Percentiles rank a stretch among this genome's conserved stretches.
Conservation (phyloP, 2,888 invertebrate species). For the Limenitis camilla region DNA sequence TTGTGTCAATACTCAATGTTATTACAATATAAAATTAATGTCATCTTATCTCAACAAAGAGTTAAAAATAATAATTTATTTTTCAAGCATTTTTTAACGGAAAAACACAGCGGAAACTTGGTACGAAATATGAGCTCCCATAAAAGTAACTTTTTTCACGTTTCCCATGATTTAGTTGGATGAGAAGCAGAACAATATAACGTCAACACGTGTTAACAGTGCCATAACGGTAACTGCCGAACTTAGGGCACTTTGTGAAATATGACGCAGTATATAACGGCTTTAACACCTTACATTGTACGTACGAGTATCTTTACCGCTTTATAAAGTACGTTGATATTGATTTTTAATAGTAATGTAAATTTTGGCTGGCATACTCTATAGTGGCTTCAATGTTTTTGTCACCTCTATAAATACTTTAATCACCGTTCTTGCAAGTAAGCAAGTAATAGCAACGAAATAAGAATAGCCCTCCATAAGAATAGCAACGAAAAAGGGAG, state of each 20-base stretch:
- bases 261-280: conserved; percentile 63
- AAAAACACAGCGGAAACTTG: conserved; percentile 4
- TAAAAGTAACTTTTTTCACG: conserved; percentile 33
- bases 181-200: conserved; percentile 54
- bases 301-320: conserved; percentile 8
- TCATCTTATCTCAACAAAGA: too few species aligned
- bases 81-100: background rate
- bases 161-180: conserved; percentile 53
- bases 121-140: conserved; percentile 22
- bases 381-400: too few species aligned
- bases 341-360: conserved; percentile 1
- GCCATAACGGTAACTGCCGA: conserved; percentile 70
- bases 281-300: conserved; percentile 39
- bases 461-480: too few species aligned
- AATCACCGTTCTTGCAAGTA: too few species aligned
- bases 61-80: too few species aligned
- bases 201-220: conserved; percentile 70
- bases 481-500: too few species aligned
- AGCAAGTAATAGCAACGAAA: too few species aligned
- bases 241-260: conserved; percentile 71
- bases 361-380: background rate
- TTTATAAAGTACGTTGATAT: conserved; percentile 1
- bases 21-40: too few species aligned
- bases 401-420: too few species aligned
- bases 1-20: too few species aligned